These are phyloP conservation scores for Schrankia costaestrigalis DNA, from an alignment of 2,888 invertebrate species.

Conservation along the genomic window DNA sequence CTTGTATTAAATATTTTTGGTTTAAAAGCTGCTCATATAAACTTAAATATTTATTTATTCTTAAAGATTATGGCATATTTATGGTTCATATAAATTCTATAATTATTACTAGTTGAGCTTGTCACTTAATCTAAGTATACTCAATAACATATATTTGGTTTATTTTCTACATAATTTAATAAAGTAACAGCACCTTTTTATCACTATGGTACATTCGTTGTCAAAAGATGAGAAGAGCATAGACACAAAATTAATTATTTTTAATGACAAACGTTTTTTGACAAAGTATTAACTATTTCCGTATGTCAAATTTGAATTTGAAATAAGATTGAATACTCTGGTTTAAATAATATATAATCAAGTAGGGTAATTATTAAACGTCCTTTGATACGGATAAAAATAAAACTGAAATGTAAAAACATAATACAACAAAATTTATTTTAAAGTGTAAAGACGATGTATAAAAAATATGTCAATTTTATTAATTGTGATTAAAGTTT, in stretches of 20 bases:
- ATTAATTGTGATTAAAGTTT: no score
- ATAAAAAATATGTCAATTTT: no score
- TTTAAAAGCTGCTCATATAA: conserved; percentile 14
- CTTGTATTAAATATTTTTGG: neutral
- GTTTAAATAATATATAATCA: no score
- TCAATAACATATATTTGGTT: conserved; percentile 67
- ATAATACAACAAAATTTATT: no score
- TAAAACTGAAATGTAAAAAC: no score
- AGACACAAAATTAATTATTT: conserved; percentile 3
- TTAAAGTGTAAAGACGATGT: no score
- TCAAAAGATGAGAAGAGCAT: conserved; percentile 14
- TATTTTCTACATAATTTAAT: conserved; percentile 60
- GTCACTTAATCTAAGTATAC: conserved; percentile 47
- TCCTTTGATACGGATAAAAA: no score
- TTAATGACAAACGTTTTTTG: no score
- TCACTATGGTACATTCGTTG: conserved; percentile 63
- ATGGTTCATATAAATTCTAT: conserved; percentile 30
- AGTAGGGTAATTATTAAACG: no score
- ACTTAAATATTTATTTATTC: conserved; percentile 22
- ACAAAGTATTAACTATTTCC: no score
- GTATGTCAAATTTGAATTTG: conserved; percentile 6
- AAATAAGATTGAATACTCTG: conserved; percentile 2
- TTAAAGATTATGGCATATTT: conserved; percentile 56
- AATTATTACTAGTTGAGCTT: conserved; percentile 53
- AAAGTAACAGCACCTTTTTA: conserved; percentile 67